Conservation (phyloP, 2,113 vertebrate genomes). For the Phyllostomus discolor region DNA sequence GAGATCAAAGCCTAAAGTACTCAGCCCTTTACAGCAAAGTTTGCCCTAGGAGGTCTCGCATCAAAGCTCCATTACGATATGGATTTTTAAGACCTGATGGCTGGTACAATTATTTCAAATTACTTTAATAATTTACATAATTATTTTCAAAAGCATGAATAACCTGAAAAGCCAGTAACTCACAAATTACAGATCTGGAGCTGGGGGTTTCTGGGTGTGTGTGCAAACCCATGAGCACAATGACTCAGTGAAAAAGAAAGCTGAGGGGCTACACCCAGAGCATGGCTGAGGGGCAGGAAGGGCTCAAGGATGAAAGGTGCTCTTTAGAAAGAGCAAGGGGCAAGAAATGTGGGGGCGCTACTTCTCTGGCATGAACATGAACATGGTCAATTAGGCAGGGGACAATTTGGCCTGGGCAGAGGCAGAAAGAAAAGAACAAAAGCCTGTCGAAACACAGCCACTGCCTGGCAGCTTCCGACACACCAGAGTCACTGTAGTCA, state of each 20-base stretch:
- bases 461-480: background rate
- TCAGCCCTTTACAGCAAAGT: background rate
- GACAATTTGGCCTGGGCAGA: background rate
- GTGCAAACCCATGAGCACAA: background rate
- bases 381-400: background rate
- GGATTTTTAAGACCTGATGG: background rate
- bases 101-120: conserved; percentile 22
- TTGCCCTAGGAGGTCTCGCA: background rate
- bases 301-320: background rate
- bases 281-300: conserved; percentile 7
- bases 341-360: background rate
- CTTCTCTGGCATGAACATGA: background rate
- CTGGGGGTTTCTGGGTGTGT: background rate
- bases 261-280: background rate
- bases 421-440: conserved; percentile 34
- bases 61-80: conserved; percentile 9
- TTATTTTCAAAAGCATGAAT: conserved; percentile 34
- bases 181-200: background rate
- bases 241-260: conserved; percentile 1
- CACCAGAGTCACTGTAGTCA: background rate
- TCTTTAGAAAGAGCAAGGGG: background rate
- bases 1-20: conserved; percentile 33
- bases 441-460: conserved; percentile 23
- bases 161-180: background rate
- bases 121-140: conserved; percentile 24